Conservation (phyloP, 2,888 invertebrate genomes). For the Cryptocephalus primarius region DNA sequence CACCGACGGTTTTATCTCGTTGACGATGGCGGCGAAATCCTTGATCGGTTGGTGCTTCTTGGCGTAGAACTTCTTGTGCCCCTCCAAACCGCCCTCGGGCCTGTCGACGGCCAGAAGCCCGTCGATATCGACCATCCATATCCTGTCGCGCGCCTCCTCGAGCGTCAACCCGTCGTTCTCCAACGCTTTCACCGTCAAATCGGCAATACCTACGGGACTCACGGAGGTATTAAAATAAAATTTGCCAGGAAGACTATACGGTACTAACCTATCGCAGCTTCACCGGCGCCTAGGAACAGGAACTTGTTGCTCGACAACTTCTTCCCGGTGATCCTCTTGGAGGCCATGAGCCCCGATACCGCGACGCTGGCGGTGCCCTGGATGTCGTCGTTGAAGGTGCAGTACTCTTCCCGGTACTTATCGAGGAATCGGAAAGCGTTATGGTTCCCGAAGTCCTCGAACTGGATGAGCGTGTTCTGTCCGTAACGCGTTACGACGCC, state of each 20-base stretch:
- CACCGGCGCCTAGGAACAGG: slow-evolving; percentile 84
- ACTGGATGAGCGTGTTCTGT: slow-evolving; percentile 70
- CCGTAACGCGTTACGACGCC: slow-evolving; percentile 81
- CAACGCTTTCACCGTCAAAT: slow-evolving; percentile 79
- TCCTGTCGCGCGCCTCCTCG: slow-evolving; percentile 72
- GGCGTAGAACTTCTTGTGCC: slow-evolving; percentile 61
- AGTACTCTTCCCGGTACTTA: slow-evolving; percentile 82
- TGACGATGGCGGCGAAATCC: slow-evolving; percentile 68
- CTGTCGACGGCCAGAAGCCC: slow-evolving; percentile 72
- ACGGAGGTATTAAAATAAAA: neutral
- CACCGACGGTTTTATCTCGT: slow-evolving; percentile 74
- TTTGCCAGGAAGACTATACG: neutral
- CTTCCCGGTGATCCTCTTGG: slow-evolving; percentile 59
- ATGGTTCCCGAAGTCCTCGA: slow-evolving; percentile 92
- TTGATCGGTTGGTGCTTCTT: slow-evolving; percentile 71
- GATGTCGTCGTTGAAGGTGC: slow-evolving; percentile 98
- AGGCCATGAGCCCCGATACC: slow-evolving; percentile 83
- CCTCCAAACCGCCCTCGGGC: slow-evolving; percentile 52
- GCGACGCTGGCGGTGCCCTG: slow-evolving; percentile 84
- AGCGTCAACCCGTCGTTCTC: slow-evolving; percentile 31
- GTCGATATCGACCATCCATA: slow-evolving; percentile 93
- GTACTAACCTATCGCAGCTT: slow-evolving; percentile 27
- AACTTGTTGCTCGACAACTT: slow-evolving; percentile 79
- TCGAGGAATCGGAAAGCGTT: slow-evolving; percentile 93
- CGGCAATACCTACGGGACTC: slow-evolving; percentile 43